Evolutionary conservation across 2,888 invertebrate species (phyloP), one percentile per base, ranked within the genome.

Genomic region (Nemurella pictetii): DNA sequence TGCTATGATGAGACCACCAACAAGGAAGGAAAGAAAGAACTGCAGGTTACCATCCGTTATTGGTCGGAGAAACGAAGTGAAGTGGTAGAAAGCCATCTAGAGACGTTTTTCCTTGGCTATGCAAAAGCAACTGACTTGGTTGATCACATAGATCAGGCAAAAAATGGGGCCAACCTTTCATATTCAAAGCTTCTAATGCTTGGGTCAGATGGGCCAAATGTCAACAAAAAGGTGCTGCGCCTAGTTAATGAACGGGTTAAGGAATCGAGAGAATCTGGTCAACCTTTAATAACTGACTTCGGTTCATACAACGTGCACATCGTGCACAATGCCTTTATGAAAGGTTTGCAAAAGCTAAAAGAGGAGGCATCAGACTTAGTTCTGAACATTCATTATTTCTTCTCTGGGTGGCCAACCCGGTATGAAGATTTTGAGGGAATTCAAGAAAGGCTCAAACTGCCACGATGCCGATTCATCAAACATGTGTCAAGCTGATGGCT

Each of bases 401-500:
- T 87, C 83, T 81, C 85, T 83, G 81, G 83, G 32, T 85, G 84
- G 73, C 85, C 84, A 84, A 84, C 83, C 30, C 72, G 87, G 25
- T 83, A 84, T 77, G 85, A 87, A 82, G 85, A 84, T 85, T 87
- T 84, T 75, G 82, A 85, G 35, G 78, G 75, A 85, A 85, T 86
- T 83, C 86, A 86, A 78, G 74, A 77, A 80, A 83, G 83, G 72
- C 74, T 83, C 27, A 84, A 85, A 35, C 84, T 72, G 73, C 82
- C 86, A n/a, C 35, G 25, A 80, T 84, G 83, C 84, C 75, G 86
- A 28, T 85, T 86, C 74, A 83, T 86, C 29, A 85, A 85, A 82
- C 86, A 86, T 74, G 85, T 85, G 27, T 82, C 74, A 29, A 85
- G 82, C 20, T 81, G 87, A 83, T 87, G 87, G 86, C 81, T 87